phyloP scores from a whole-genome alignment of 2,888 invertebrate genomes.

The Drosophila phalerata region DNA sequence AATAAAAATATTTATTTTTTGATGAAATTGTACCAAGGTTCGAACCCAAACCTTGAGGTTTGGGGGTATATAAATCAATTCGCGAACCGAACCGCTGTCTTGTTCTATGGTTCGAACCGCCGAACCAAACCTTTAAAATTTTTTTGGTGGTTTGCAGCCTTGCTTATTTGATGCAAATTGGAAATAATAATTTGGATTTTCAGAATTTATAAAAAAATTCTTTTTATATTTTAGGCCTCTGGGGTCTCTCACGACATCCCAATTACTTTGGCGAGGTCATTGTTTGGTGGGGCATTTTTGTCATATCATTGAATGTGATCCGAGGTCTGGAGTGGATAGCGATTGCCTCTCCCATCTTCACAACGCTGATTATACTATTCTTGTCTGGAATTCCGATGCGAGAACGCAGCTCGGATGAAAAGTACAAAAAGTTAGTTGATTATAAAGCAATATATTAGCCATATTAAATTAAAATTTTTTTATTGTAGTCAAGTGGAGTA shows the following conservation, averaged over 20 bases:
- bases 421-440: constrained; percentile 91
- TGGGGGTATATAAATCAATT: too few species aligned
- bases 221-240: constrained; percentile 87
- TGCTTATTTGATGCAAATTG: too few species aligned
- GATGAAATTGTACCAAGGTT: too few species aligned
- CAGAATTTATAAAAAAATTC: not conserved
- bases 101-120: too few species aligned
- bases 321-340: constrained; percentile 94
- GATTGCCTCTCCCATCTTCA: constrained; percentile 93
- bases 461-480: not conserved
- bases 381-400: constrained; percentile 95
- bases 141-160: too few species aligned
- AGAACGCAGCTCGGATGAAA: constrained; percentile 94
- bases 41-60: too few species aligned
- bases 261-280: constrained; percentile 98
- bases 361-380: constrained; percentile 94
- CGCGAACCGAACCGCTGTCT: too few species aligned
- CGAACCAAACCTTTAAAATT: too few species aligned
- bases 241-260: constrained; percentile 96
- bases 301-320: constrained; percentile 94
- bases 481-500: constrained; percentile 91
- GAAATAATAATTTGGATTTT: too few species aligned
- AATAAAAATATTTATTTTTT: too few species aligned
- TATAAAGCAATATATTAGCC: not conserved
- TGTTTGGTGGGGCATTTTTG: constrained; percentile 97